Base-by-base conservation (phyloP, 2,113 vertebrate genomes). In the Mus spicilegus region DNA sequence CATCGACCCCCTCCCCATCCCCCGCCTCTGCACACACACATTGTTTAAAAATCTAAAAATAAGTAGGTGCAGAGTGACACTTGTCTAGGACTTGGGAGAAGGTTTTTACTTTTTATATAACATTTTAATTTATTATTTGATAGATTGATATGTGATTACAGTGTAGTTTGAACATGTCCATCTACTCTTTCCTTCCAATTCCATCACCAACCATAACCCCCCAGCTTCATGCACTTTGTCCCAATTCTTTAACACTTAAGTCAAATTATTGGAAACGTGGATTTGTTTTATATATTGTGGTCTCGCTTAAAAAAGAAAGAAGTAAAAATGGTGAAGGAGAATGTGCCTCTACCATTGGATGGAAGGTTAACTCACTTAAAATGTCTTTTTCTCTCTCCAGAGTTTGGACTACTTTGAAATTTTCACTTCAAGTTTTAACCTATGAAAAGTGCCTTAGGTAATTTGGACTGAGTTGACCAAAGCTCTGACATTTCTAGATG, bases 401-500 rank as follows among this genome's bases (percentile, higher is more conserved):
- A 78, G 4, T 30, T 84, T 77, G 17, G 91, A 77, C 20, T 78
- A 72, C 77, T 97, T 91, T 89, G 49, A 14, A 91, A 91, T 78
- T 96, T 89, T 63, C 56, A 75, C 1, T 78, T 95, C 42, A 72
- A 39, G 80, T 65, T 93, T 80, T 94, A 70, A 92, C 54, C 20
- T 65, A 65, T 76, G 56, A 61, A 80, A 97, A 94, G 90, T 76
- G 85, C 58, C 90, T 93, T 93, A 58, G 33, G 78, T 87, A 90
- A 91, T 91, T 96, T 90, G 14, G 17, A 20, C 76, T 70, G 61
- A 85, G 39, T 77, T 51, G 30, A 51, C 58, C 70, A 91, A 93
- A 96, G 77, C n/a, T 61, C 22, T 93, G 92, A 85, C 92, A 97
- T 95, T 96, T 97, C 94, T 80, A 96, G 84, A 87, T 77, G 87